Percentiles rank a stretch among this genome's conserved stretches.
Conservation (phyloP, 2,113 vertebrate species). For the Ia io region DNA sequence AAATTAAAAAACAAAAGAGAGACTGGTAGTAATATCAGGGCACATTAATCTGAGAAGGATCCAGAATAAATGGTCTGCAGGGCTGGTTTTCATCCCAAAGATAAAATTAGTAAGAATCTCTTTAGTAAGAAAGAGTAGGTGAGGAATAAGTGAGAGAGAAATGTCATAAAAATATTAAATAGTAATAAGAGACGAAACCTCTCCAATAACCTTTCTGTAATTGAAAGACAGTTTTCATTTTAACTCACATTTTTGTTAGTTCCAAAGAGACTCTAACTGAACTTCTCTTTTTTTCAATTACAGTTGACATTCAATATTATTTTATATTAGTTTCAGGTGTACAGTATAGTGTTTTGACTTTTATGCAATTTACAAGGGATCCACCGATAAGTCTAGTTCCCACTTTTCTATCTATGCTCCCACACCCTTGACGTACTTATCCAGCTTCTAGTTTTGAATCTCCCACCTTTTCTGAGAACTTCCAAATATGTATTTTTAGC, state of each 20-base stretch:
- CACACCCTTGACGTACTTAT: not conserved
- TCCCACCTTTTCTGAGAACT: not conserved
- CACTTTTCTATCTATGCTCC: not conserved
- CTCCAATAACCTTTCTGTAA: not conserved
- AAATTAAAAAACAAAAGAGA: too few species aligned
- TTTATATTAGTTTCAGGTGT: not conserved
- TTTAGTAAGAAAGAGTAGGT: not conserved
- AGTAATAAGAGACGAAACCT: not conserved
- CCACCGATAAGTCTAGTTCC: not conserved
- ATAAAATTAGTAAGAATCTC: not conserved
- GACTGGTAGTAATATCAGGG: not conserved
- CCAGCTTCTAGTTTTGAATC: not conserved
- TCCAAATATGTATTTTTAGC: not conserved
- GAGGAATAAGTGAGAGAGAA: not conserved
- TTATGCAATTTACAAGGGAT: not conserved
- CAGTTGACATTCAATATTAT: not conserved
- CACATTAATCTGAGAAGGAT: not conserved
- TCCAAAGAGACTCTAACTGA: not conserved
- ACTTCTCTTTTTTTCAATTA: not conserved
- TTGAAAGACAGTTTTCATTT: not conserved
- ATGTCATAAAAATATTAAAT: not conserved
- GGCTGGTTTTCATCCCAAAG: constrained; percentile 18
- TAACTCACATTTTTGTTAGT: not conserved
- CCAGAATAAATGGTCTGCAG: not conserved
- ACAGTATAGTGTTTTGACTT: not conserved